A percentile compares a stretch with the other conserved stretches of the same genome.
phyloP scores from a whole-genome alignment of 1,140 invertebrate genomes.

The Conopomorpha cramerella region DNA sequence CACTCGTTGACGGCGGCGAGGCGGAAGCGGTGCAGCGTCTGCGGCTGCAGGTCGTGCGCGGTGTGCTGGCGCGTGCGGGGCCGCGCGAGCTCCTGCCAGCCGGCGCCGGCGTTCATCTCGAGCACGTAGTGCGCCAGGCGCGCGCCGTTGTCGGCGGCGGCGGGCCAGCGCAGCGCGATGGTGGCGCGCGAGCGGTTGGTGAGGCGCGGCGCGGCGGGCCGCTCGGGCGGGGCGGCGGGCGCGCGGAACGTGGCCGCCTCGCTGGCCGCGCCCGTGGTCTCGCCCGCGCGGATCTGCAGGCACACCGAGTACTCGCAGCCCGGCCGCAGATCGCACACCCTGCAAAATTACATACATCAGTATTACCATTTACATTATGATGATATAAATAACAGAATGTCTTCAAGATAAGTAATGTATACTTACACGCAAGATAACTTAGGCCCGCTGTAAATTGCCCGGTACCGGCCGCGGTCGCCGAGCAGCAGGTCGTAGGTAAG shows the following conservation, averaged over 20 bases:
- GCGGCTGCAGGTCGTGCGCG: conserved; percentile 71
- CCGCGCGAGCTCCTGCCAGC: conserved; percentile 73
- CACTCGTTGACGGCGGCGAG: conserved; percentile 81
- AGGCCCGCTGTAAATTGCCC: conserved; percentile 75
- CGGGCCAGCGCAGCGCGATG: conserved; percentile 70
- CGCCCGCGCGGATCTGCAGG: conserved; percentile 63
- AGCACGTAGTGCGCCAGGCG: conserved; percentile 77
- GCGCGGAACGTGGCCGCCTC: conserved; percentile 60
- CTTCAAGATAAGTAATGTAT: conserved; percentile 1
- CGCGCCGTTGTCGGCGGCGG: conserved; percentile 77
- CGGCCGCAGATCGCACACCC: conserved; percentile 79
- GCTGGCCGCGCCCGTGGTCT: conserved; percentile 55
- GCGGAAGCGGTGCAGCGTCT: conserved; percentile 80
- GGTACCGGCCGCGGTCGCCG: conserved; percentile 79
- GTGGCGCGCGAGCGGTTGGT: conserved; percentile 63
- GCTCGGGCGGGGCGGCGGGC: conserved; percentile 69
- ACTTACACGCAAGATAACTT: conserved; percentile 69
- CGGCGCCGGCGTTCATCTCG: conserved; percentile 76
- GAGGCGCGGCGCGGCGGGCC: conserved; percentile 64
- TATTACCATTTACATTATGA: too few relatives aligned
- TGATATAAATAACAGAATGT: too few relatives aligned
- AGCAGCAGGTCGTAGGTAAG: conserved; percentile 77
- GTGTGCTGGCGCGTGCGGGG: conserved; percentile 74
- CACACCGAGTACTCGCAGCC: conserved; percentile 81
- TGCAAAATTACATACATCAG: conserved; percentile 30